Percentiles rank a stretch among this genome's conserved stretches.
Conservation (phyloP, 2,797 vertebrate genomes). For the Chaetodon trifasciatus region DNA sequence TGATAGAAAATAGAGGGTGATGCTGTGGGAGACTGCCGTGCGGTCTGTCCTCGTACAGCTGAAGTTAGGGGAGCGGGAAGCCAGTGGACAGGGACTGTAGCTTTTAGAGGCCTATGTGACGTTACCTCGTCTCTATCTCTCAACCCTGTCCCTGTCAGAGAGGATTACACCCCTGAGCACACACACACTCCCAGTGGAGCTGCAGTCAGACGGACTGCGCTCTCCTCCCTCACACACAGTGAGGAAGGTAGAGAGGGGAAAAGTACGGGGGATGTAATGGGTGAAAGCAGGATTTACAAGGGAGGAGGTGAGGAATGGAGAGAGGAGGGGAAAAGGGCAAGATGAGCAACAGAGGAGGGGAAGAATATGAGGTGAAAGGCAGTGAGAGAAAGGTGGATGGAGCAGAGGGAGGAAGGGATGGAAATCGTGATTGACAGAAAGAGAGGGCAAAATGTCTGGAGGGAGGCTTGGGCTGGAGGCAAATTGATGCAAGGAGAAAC, state of each 20-base stretch:
- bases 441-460: conserved; percentile 61
- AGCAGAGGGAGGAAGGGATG: conserved; percentile 42
- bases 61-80: conserved; percentile 25
- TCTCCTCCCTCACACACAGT: conserved; percentile 36
- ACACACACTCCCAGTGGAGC: conserved; percentile 72
- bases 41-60: conserved; percentile 9
- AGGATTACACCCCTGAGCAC: conserved; percentile 86
- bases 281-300: conserved; percentile 40
- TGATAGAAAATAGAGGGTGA: conserved; percentile 10
- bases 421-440: conserved; percentile 69
- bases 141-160: conserved; percentile 83
- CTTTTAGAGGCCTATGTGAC: conserved; percentile 67
- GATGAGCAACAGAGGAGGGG: conserved; percentile 34
- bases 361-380: conserved; percentile 45
- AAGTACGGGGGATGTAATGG: conserved; percentile 28
- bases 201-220: conserved; percentile 55
- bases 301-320: conserved; percentile 34
- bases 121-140: conserved; percentile 64
- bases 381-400: conserved; percentile 47
- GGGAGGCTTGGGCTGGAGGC: conserved; percentile 56
- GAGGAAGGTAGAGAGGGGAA: conserved; percentile 38
- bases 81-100: conserved; percentile 43
- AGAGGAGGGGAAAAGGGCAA: conserved; percentile 5
- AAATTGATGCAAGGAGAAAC: conserved; percentile 58
- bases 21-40: conserved; percentile 14